Evolutionary conservation across 2,888 invertebrate species (phyloP).

Genomic region (Nowickia ferox): DNA sequence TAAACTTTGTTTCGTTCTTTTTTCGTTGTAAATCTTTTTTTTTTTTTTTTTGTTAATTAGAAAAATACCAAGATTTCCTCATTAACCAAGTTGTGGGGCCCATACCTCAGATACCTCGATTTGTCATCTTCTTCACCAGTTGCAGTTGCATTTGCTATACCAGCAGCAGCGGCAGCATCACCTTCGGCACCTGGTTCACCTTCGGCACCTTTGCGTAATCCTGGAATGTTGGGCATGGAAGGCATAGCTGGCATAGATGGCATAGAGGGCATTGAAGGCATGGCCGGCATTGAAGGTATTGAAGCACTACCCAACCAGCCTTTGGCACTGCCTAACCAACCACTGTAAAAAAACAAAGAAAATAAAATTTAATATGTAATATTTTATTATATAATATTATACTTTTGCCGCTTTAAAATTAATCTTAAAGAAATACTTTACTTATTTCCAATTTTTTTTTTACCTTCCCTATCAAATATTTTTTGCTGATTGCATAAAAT

Average conservation of each 20-base stretch:
- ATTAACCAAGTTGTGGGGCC: conserved; percentile 84
- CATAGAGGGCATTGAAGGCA: conserved; percentile 83
- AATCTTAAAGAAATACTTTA: conserved; percentile 14
- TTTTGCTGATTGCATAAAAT: conserved; percentile 44
- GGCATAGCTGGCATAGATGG: conserved; percentile 83
- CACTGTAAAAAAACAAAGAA: conserved; percentile 82
- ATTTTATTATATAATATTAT: not conserved
- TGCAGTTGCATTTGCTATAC: conserved; percentile 75
- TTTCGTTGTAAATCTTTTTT: conserved; percentile 38
- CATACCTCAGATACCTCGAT: conserved; percentile 92
- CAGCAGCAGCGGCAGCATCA: conserved; percentile 82
- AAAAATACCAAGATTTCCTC: conserved; percentile 82
- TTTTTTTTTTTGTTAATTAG: conserved; percentile 44
- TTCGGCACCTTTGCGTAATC: conserved; percentile 87
- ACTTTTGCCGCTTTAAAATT: not conserved
- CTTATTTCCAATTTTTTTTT: not conserved
- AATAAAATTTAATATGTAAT: conserved; percentile 31
- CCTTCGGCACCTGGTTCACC: conserved; percentile 79
- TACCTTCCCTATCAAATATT: conserved; percentile 8
- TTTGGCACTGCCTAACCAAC: conserved; percentile 94
- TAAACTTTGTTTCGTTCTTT: conserved; percentile 45
- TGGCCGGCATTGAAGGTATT: conserved; percentile 83
- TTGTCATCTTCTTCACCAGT: conserved; percentile 92
- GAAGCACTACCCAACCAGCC: conserved; percentile 89
- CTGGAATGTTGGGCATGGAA: conserved; percentile 86